Conservation (phyloP, 2,797 vertebrate species). For the Erethizon dorsatum region DNA sequence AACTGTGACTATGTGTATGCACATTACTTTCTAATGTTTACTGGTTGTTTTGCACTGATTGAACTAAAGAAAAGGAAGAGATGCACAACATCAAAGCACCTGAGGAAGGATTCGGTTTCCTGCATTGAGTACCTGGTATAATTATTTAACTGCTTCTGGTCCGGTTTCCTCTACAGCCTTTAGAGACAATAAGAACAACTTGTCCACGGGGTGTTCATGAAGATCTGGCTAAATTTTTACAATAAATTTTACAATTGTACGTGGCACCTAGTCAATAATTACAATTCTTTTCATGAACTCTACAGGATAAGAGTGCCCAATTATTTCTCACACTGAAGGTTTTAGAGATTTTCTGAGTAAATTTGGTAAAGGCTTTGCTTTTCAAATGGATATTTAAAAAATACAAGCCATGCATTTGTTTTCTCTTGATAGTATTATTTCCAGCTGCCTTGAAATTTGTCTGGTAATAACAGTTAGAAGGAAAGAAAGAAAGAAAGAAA, state of each 20-base stretch:
- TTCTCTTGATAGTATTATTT: neutral
- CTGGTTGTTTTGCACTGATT: neutral
- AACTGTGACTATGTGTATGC: rapidly evolving
- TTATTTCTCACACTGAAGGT: neutral
- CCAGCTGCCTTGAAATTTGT: neutral
- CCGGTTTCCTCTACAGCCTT: neutral
- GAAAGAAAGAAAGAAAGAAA: neutral
- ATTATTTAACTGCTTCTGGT: neutral
- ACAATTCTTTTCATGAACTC: neutral
- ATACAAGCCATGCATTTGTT: neutral
- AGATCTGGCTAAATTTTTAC: neutral
- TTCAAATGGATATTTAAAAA: neutral
- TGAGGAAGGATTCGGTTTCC: neutral
- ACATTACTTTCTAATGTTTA: neutral
- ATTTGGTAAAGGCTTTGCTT: neutral
- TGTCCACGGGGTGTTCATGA: neutral
- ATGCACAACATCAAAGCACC: neutral
- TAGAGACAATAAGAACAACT: neutral
- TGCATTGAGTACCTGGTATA: rapidly evolving
- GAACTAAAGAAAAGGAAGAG: neutral
- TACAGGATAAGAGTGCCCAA: neutral
- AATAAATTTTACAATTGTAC: too few relatives aligned
- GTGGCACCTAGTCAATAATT: neutral
- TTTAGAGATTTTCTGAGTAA: neutral
- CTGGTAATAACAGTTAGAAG: neutral